Evolutionary conservation across 92 coral and sea anemone genomes (phyloP), one percentile per base, ranked within the genome.

Genomic region (Ricordea florida): DNA sequence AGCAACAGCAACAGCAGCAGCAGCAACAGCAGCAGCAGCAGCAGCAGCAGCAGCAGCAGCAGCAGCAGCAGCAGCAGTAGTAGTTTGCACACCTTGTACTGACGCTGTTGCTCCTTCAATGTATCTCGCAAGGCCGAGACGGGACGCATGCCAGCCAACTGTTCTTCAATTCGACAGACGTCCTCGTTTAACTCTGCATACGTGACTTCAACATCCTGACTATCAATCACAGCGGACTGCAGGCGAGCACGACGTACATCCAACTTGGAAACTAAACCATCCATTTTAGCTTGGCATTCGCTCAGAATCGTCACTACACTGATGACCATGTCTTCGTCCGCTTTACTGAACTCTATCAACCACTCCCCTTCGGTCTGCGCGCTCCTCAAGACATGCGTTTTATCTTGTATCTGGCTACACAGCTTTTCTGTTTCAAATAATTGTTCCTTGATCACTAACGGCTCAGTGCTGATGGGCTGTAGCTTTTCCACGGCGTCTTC

Each of bases 381-480:
- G 17, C 79, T 76, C 42, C 83, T 86, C 37, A 89, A 77, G 0
- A 94, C 97, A 49, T 88, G 90, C 27, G 71, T 85, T 84, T 94
- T 84, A 34, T 92, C 92, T 65, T 88, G 97, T 35, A 87, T 79
- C 17, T 66, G 62, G 34, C 89, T 90, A 55, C 83, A 79, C 69
- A 94, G 45, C 35, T 79, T 81, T 49, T 94, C 97, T 0, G 89
- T 90, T 72, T 89, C 97, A 5, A 62, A 53, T 21, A 94, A 78
- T 79, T 94, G 98, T 48, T 87, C 84, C 72, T 85, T 90, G 65
- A 94, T 88, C 53, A 79, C 85, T 26, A 76, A 90, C 14, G 97
- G 97, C 31, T 92, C 97, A 11, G 98, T 94, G 74, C 98, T 92
- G 49, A 94, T 73, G 4, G 98, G 97, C 47, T 92, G 93, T 44